These are phyloP conservation scores for Myrmecobius fasciatus DNA, from an alignment of 2,113 vertebrate genomes.

Conservation along the genomic window DNA sequence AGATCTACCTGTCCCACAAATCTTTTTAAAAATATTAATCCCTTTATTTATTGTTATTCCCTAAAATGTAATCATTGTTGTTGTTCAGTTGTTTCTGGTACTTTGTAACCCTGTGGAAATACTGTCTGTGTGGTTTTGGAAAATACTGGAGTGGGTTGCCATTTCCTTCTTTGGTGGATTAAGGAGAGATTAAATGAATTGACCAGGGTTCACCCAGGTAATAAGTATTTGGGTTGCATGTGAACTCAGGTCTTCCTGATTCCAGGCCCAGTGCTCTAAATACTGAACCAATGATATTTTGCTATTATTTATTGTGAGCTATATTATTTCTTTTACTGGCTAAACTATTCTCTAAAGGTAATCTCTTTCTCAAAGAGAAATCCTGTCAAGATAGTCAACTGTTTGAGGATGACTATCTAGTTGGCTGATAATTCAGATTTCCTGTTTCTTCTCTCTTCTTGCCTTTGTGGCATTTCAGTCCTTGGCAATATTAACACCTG, in stretches of 20 bases:
- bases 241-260: too few species aligned
- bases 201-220: too few species aligned
- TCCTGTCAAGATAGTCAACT: background rate
- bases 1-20: too few species aligned
- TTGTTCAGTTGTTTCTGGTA: too few species aligned
- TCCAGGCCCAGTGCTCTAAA: too few species aligned
- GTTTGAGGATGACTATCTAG: background rate
- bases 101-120: too few species aligned
- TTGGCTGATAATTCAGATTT: background rate
- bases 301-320: background rate
- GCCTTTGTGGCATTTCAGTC: background rate
- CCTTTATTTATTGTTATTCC: background rate
- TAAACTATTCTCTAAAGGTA: background rate
- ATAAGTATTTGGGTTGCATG: too few species aligned
- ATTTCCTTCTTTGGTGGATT: too few species aligned
- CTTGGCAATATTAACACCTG: background rate
- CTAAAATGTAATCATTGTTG: background rate
- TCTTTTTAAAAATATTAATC: background rate
- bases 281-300: too few species aligned
- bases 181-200: too few species aligned
- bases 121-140: too few species aligned
- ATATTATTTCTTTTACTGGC: background rate
- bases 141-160: too few species aligned
- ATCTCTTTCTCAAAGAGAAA: background rate
- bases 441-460: background rate